Conservation (phyloP, 2,113 vertebrate species). For the Tetrax tetrax region DNA sequence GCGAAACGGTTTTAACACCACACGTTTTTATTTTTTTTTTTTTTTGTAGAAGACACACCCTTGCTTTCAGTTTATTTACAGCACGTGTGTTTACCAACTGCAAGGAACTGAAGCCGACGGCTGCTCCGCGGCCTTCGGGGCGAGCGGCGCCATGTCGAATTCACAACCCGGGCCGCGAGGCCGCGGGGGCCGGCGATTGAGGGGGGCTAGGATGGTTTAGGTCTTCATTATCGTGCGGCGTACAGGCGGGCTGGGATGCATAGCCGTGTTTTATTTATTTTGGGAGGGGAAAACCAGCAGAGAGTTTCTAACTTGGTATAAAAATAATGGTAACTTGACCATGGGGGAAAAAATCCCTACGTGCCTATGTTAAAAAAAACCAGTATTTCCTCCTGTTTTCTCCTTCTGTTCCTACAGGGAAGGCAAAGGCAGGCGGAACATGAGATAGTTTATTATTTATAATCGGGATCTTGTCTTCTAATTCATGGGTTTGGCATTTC, state of each 20-base stretch:
- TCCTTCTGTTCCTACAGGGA: not conserved
- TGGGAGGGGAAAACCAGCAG: not conserved
- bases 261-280: conserved; percentile 1
- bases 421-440: not conserved
- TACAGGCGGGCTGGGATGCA: not conserved
- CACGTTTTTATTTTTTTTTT: too few species aligned
- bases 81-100: not conserved
- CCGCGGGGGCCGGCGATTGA: fast-evolving
- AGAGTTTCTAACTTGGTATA: not conserved
- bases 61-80: not conserved
- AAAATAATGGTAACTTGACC: not conserved
- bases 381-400: not conserved
- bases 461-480: not conserved
- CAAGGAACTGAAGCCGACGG: not conserved
- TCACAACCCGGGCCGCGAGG: not conserved
- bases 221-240: not conserved
- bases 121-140: fast-evolving
- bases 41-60: not conserved
- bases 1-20: too few species aligned
- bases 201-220: not conserved
- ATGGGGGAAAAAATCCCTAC: not conserved
- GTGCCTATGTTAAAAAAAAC: not conserved
- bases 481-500: conserved; percentile 35
- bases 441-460: conserved; percentile 41
- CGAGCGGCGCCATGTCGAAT: not conserved